Evolutionary conservation across 92 coral and sea anemone species (phyloP).

Genomic region (Paragorgia papillata): DNA sequence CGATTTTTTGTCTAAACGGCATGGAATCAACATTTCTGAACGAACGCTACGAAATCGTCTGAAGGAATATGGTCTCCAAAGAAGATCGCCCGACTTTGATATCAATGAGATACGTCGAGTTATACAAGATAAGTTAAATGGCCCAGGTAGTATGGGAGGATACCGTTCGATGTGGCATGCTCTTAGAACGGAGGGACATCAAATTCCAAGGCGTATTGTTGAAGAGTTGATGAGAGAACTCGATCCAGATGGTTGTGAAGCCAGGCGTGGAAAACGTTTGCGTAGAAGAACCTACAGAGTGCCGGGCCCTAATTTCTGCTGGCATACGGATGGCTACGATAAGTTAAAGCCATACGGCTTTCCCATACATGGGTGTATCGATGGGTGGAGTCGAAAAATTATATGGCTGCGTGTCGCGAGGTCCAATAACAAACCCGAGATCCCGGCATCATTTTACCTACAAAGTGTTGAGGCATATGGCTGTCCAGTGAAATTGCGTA

Average conservation of each 20-base stretch:
- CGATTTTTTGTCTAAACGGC: conserved; percentile 54
- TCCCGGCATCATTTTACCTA: conserved; percentile 33
- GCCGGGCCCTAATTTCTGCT: too few relatives aligned
- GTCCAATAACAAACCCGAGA: conserved; percentile 26
- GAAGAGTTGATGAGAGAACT: conserved; percentile 48
- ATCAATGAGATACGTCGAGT: conserved; percentile 42
- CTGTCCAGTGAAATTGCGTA: conserved; percentile 43
- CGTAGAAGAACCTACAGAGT: conserved; percentile 46
- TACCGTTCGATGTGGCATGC: too few relatives aligned
- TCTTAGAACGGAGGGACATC: conserved; percentile 43
- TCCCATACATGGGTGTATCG: too few relatives aligned
- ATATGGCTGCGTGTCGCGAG: conserved; percentile 43
- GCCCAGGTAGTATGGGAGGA: conserved; percentile 49
- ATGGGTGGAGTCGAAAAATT: conserved; percentile 21
- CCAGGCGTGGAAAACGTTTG: conserved; percentile 54
- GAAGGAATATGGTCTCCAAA: conserved; percentile 53
- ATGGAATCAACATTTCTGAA: conserved; percentile 58
- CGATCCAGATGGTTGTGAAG: conserved; percentile 53
- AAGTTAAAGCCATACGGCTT: conserved; percentile 30
- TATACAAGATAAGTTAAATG: conserved; percentile 36
- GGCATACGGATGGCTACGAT: conserved; percentile 5
- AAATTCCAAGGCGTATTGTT: conserved; percentile 44
- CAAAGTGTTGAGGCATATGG: conserved; percentile 29
- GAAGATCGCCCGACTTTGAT: conserved; percentile 44
- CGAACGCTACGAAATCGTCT: conserved; percentile 55